These are phyloP conservation scores for Acanthosoma haemorrhoidale DNA, from an alignment of 2,888 invertebrate genomes.

Conservation along the genomic window DNA sequence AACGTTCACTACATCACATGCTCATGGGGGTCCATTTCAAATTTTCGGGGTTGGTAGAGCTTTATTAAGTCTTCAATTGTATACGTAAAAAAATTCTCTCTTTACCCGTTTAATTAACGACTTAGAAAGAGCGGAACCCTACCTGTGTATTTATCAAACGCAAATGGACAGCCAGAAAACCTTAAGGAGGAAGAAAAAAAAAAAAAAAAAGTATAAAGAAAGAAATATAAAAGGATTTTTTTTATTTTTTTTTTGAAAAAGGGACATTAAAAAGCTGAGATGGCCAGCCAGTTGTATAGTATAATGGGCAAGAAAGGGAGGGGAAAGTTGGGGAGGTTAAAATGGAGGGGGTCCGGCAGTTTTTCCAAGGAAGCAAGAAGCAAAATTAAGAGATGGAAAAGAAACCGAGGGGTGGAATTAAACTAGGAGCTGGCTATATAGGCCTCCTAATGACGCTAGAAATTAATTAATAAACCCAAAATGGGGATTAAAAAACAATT, in stretches of 20 bases:
- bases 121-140: background rate
- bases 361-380: conserved; percentile 19
- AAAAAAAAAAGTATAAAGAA: background rate
- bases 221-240: background rate
- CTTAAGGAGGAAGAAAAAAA: too few relatives aligned
- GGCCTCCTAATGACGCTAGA: conserved; percentile 27
- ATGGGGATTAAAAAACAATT: conserved; percentile 29
- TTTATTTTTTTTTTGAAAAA: background rate
- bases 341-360: background rate
- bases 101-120: background rate
- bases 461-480: conserved; percentile 29
- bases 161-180: background rate
- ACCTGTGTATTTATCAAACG: background rate
- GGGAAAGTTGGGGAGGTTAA: background rate
- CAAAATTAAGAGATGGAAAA: conserved; percentile 22
- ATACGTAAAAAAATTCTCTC: too few relatives aligned
- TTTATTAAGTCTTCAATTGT: too few relatives aligned
- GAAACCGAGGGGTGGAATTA: conserved; percentile 12
- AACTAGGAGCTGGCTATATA: conserved; percentile 6
- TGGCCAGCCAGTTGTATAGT: too few relatives aligned
- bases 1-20: too few relatives aligned
- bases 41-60: too few relatives aligned
- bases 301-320: background rate
- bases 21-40: too few relatives aligned
- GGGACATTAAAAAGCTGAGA: background rate